Base-by-base conservation (phyloP, 23 tunicate genomes). In the Diplosoma virens region DNA sequence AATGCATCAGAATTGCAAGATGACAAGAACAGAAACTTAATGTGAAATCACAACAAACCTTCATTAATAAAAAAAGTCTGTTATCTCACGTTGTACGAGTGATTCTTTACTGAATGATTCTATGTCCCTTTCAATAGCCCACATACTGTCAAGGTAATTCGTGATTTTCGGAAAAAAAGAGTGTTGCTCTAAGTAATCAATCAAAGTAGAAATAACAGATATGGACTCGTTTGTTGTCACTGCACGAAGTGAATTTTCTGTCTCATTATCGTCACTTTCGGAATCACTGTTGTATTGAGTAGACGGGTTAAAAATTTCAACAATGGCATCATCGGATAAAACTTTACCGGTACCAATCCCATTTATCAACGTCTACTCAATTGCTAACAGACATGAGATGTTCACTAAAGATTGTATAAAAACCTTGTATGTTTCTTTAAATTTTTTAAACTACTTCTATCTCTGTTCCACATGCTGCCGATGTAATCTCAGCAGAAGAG, bases 41-140 rank as follows among this genome's bases (percentile, higher is more conserved):
- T n/a, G n/a, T n/a, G n/a, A n/a, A n/a, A n/a, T n/a, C n/a, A n/a
- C n/a, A n/a, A n/a, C n/a, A n/a, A n/a, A n/a, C n/a, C n/a, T n/a
- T n/a, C n/a, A n/a, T n/a, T n/a, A n/a, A n/a, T n/a, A n/a, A n/a
- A n/a, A n/a, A n/a, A n/a, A n/a, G n/a, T n/a, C n/a, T n/a, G n/a
- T n/a, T n/a, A n/a, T n/a, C n/a, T n/a, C n/a, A n/a, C n/a, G n/a
- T 58, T 58, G 65, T 22, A 58, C 65, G 65, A 58, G 65, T 58
- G 65, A 58, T n/a, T 58, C 65, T 58, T 58, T 58, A 58, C 65
- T 58, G 21, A n/a, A 58, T 11, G 65, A 58, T 58, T 58, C 25
- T 58, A 58, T 58, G 65, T 58, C 26, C 65, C 65, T 11, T 58
- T 58, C n/a, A 17, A 58, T 58, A 58, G 65, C 65, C 65, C 65